These are phyloP conservation scores for Varanus salvator DNA, from an alignment of 2,113 vertebrate genomes.

Conservation along the genomic window DNA sequence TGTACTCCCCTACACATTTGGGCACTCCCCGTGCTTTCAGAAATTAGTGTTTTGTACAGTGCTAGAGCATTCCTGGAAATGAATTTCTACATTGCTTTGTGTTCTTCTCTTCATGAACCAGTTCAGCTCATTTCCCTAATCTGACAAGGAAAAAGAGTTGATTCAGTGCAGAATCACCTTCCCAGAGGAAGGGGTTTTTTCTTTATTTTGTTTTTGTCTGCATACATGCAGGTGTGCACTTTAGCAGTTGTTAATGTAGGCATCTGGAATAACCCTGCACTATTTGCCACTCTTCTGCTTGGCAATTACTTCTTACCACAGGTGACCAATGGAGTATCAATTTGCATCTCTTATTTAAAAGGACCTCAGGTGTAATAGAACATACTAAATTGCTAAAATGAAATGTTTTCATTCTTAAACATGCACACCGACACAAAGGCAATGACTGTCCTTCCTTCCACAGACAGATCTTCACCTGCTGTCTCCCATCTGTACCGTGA, in stretches of 20 bases:
- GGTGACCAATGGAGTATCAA: constrained; percentile 31
- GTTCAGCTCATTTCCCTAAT: background rate
- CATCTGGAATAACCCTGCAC: background rate
- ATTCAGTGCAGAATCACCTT: background rate
- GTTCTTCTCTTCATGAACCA: background rate
- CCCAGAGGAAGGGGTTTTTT: background rate
- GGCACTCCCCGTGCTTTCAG: too few relatives aligned
- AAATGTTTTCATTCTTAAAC: constrained; percentile 1
- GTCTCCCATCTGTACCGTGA: background rate
- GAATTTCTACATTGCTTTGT: background rate
- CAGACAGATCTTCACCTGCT: background rate
- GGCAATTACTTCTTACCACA: constrained; percentile 38
- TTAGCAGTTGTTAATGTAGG: background rate
- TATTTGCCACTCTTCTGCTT: constrained; percentile 1
- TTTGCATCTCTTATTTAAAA: constrained; percentile 35
- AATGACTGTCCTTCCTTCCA: background rate
- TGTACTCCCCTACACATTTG: too few relatives aligned
- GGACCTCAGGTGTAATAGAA: constrained; percentile 20
- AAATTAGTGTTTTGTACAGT: background rate
- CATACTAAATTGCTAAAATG: background rate
- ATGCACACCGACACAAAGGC: background rate
- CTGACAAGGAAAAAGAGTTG: background rate
- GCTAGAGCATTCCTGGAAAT: background rate
- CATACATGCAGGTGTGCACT: background rate
- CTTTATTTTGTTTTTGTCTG: background rate